phyloP scores from a whole-genome alignment of 2,888 invertebrate genomes.

The Tubulanus polymorphus region DNA sequence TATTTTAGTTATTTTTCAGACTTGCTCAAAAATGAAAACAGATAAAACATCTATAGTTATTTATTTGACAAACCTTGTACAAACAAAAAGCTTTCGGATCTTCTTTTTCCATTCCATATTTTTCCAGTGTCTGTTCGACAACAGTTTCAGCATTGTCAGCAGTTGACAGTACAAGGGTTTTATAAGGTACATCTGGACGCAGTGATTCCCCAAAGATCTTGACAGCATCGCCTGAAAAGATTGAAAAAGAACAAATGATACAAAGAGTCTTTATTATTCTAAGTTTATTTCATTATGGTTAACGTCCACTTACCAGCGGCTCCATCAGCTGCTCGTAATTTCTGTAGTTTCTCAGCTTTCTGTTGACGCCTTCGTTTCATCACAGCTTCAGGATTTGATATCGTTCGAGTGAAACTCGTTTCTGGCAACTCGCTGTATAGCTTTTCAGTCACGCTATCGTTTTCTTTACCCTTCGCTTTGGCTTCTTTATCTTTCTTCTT shows the following conservation, averaged over 20 bases:
- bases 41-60: neutral
- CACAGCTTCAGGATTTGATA: conserved; percentile 99
- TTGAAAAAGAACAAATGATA: neutral
- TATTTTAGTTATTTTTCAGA: neutral
- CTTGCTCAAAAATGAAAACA: conserved; percentile 1
- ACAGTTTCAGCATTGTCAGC: conserved; percentile 89
- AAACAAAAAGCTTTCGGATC: conserved; percentile 90
- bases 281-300: no score
- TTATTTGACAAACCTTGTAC: conserved; percentile 87
- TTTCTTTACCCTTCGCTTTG: conserved; percentile 29
- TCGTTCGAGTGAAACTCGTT: conserved; percentile 94
- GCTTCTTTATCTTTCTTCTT: conserved; percentile 70
- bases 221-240: conserved; percentile 55
- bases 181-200: conserved; percentile 95
- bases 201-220: conserved; percentile 93
- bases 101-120: conserved; percentile 88
- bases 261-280: no score
- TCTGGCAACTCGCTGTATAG: conserved; percentile 79
- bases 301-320: neutral
- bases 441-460: conserved; percentile 31
- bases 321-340: conserved; percentile 89
- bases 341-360: conserved; percentile 91
- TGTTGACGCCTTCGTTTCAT: conserved; percentile 95
- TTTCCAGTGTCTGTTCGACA: conserved; percentile 92
- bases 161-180: conserved; percentile 89